These are phyloP conservation scores for Erannis defoliaria DNA, from an alignment of 2,888 invertebrate genomes.

Conservation along the genomic window DNA sequence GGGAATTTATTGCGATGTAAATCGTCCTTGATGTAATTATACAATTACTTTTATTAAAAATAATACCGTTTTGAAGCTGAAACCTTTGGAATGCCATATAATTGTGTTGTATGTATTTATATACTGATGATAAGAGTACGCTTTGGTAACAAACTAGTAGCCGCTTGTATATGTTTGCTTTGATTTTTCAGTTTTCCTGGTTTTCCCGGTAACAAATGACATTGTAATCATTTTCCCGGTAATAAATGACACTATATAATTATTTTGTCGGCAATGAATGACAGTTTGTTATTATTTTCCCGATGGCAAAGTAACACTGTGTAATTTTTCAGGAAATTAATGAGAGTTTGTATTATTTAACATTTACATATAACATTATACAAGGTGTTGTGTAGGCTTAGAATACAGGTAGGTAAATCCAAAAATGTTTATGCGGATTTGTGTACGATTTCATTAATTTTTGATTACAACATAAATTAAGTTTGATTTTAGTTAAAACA, in stretches of 20 bases:
- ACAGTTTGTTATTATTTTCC: background rate
- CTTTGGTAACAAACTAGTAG: too few species aligned
- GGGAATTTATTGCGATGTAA: conserved; percentile 10
- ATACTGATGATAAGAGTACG: background rate
- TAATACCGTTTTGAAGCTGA: conserved; percentile 5
- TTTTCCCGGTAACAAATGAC: too few species aligned
- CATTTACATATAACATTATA: too few species aligned
- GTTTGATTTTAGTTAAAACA: conserved; percentile 6
- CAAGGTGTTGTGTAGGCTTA: too few species aligned
- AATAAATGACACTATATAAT: too few species aligned
- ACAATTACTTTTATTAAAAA: conserved; percentile 11
- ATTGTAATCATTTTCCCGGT: background rate
- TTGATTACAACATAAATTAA: background rate
- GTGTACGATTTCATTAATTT: too few species aligned
- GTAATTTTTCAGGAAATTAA: too few species aligned
- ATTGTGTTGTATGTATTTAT: conserved; percentile 3
- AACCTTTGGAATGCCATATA: conserved; percentile 4
- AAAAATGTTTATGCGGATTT: too few species aligned
- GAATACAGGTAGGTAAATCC: too few species aligned
- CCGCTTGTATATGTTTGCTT: background rate
- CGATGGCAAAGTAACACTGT: too few species aligned
- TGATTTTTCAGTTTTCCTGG: background rate
- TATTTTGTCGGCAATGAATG: too few species aligned
- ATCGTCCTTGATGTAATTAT: conserved; percentile 22
- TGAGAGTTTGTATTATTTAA: background rate